These are phyloP conservation scores for Zingel zingel DNA, from an alignment of 2,113 vertebrate genomes.

Conservation along the genomic window DNA sequence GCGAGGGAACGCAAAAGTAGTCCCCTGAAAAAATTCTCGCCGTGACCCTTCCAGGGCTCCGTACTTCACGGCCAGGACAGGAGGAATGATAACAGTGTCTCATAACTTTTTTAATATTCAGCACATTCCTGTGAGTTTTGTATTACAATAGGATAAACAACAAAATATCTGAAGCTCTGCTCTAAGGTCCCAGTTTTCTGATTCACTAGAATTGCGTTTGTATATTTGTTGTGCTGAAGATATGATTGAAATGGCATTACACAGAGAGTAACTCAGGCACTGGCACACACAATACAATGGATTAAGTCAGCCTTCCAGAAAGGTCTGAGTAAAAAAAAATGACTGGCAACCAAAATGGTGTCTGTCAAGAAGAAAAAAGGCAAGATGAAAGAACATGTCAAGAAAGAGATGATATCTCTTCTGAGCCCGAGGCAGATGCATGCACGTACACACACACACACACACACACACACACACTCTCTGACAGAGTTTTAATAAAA, in stretches of 20 bases:
- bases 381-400: conserved; percentile 83
- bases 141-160: not conserved
- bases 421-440: conserved; percentile 74
- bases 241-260: conserved; percentile 50
- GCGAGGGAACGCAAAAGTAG: too few species aligned
- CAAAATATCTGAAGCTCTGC: not conserved
- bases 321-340: conserved; percentile 60
- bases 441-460: conserved; percentile 7
- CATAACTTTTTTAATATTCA: not conserved
- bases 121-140: not conserved
- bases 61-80: too few species aligned
- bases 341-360: conserved; percentile 79
- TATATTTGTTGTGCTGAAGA: conserved; percentile 43
- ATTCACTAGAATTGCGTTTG: conserved; percentile 11
- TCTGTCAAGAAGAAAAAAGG: conserved; percentile 79
- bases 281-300: conserved; percentile 57
- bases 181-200: not conserved
- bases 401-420: conserved; percentile 83
- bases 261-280: conserved; percentile 40
- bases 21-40: too few species aligned
- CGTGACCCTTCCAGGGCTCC: too few species aligned
- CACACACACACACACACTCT: conserved; percentile 51
- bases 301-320: conserved; percentile 65
- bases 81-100: too few species aligned
- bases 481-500: conserved; percentile 87